Percentiles rank a stretch among this genome's conserved stretches.
Evolutionary conservation across 2,113 vertebrate species (phyloP).

Genomic region (Hemiscyllium ocellatum): DNA sequence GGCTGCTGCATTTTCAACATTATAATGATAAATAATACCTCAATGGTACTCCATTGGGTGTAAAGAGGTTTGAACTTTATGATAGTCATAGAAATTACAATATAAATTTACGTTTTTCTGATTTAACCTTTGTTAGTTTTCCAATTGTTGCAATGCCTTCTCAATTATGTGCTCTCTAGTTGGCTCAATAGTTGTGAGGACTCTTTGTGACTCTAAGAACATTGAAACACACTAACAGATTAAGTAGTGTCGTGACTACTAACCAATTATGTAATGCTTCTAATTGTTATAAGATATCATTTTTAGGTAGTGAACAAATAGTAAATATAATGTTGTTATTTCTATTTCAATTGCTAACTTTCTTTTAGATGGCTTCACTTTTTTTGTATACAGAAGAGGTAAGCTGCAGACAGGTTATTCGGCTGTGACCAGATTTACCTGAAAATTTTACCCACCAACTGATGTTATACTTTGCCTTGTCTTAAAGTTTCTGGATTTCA

Average conservation of each 20-base stretch:
- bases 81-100: too few relatives aligned
- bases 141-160: neutral
- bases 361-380: neutral
- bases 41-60: too few relatives aligned
- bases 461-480: neutral
- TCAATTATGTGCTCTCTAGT: neutral
- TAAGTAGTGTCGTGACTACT: neutral
- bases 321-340: neutral
- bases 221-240: neutral
- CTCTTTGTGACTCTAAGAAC: neutral
- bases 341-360: neutral
- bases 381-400: neutral
- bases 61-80: too few relatives aligned
- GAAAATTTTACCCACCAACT: neutral
- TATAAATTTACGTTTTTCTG: too few relatives aligned
- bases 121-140: neutral
- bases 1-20: too few relatives aligned
- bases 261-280: neutral
- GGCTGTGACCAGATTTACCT: neutral
- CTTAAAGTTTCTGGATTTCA: conserved; percentile 16
- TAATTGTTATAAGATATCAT: neutral
- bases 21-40: too few relatives aligned
- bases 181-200: neutral
- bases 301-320: neutral
- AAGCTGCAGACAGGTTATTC: neutral